These are phyloP conservation scores for Campoletis sonorensis DNA, from an alignment of 1,140 invertebrate species.

Conservation along the genomic window DNA sequence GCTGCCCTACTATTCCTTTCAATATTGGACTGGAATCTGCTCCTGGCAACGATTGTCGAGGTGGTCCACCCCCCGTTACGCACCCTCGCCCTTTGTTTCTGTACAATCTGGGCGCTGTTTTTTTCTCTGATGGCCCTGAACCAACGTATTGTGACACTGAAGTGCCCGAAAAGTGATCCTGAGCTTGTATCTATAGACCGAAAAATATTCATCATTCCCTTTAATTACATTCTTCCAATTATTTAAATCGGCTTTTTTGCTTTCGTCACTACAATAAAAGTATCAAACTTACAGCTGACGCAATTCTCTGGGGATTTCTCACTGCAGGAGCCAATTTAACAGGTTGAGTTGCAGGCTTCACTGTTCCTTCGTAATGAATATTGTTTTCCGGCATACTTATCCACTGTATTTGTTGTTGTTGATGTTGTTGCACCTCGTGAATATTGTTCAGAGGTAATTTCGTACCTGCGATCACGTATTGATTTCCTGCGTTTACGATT, in stretches of 20 bases:
- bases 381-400: constrained; percentile 64
- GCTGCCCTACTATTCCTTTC: background rate
- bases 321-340: constrained; percentile 12
- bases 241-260: too few relatives aligned
- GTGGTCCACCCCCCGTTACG: constrained; percentile 20
- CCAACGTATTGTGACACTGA: constrained; percentile 25
- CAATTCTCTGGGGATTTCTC: background rate
- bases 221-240: background rate
- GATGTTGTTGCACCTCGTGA: constrained; percentile 25
- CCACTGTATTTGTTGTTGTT: constrained; percentile 65
- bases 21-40: background rate
- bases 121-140: constrained; percentile 51
- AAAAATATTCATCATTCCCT: background rate
- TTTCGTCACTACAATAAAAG: constrained; percentile 16
- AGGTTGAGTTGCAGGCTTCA: background rate
- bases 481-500: constrained; percentile 24
- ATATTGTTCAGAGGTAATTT: constrained; percentile 27
- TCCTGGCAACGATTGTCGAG: background rate
- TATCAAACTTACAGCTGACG: constrained; percentile 33
- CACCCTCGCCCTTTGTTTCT: constrained; percentile 24
- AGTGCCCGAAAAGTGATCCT: constrained; percentile 44
- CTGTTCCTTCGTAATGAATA: constrained; percentile 48
- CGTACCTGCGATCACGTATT: constrained; percentile 38
- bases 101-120: constrained; percentile 28
- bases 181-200: constrained; percentile 28